These are phyloP conservation scores for Arenicola marina DNA, from an alignment of 2,888 invertebrate genomes.

Conservation along the genomic window DNA sequence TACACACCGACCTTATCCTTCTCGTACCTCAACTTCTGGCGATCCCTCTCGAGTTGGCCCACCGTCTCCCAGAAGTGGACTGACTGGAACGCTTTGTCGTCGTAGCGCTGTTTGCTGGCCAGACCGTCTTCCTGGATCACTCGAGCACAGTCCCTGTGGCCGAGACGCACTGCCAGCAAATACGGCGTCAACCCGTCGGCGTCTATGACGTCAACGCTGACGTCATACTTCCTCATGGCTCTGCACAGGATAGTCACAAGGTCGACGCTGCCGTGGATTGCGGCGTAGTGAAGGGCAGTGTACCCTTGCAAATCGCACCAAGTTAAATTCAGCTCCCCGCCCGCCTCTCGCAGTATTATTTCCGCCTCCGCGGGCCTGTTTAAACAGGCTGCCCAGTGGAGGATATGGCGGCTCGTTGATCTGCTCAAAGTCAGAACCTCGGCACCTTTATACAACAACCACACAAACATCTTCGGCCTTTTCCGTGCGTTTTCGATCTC, in stretches of 20 bases:
- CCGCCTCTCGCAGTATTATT: not conserved
- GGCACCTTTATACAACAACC: constrained; percentile 1
- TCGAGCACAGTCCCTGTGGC: constrained; percentile 5
- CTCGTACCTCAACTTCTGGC: not conserved
- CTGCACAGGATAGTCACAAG: not conserved
- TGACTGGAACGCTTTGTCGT: not conserved
- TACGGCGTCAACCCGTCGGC: constrained; percentile 18
- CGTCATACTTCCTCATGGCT: constrained; percentile 1
- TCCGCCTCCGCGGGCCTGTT: not conserved
- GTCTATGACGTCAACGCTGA: constrained; percentile 6
- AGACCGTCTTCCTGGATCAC: constrained; percentile 2
- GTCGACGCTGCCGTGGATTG: not conserved
- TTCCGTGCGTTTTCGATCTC: not conserved
- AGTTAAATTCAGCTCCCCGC: not conserved
- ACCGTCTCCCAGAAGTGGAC: constrained; percentile 7
- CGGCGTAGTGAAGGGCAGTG: constrained; percentile 2
- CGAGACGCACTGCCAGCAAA: constrained; percentile 8
- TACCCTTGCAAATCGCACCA: not conserved
- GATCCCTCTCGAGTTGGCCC: not conserved
- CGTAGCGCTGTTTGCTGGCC: constrained; percentile 1
- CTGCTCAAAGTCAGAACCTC: not conserved
- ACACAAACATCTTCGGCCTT: not conserved
- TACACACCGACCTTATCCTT: not conserved
- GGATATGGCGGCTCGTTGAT: constrained; percentile 1
- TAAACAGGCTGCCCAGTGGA: not conserved